Percentiles rank a stretch among this genome's conserved stretches.
Conservation (phyloP, 2,888 invertebrate species). For the Cancer borealis region DNA sequence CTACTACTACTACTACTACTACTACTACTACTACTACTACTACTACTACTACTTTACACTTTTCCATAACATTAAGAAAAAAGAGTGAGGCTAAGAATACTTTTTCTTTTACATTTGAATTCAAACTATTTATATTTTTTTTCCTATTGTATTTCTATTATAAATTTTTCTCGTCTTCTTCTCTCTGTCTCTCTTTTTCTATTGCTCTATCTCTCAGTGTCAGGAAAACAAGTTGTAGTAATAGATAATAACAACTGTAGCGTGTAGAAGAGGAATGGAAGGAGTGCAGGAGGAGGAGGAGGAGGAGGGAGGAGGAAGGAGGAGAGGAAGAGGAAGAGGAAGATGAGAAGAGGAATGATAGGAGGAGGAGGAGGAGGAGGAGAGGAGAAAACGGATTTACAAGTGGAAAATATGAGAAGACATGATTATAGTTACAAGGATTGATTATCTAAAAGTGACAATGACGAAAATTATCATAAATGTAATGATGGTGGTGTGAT, state of each 20-base stretch:
- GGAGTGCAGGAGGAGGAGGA: constrained; percentile 20
- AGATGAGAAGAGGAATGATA: not conserved
- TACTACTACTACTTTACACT: not conserved
- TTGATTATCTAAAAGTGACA: not conserved
- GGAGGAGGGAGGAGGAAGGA: not conserved
- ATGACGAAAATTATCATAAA: not conserved
- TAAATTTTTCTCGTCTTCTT: no score
- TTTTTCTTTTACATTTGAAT: no score
- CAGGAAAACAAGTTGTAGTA: no score
- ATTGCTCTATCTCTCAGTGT: no score
- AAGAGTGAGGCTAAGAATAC: no score
- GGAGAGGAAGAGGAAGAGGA: not conserved
- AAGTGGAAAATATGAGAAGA: not conserved
- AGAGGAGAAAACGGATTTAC: not conserved
- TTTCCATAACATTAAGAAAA: no score
- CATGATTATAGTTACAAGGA: not conserved
- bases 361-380: not conserved
- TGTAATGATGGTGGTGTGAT: not conserved
- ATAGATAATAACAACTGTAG: no score
- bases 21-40: not conserved
- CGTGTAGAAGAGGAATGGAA: not conserved
- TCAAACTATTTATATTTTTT: no score
- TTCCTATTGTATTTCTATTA: no score
- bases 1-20: constrained; percentile 7
- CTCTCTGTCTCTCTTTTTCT: no score